Evolutionary conservation across 2,888 invertebrate genomes (phyloP).

Genomic region (Noctua pronuba): DNA sequence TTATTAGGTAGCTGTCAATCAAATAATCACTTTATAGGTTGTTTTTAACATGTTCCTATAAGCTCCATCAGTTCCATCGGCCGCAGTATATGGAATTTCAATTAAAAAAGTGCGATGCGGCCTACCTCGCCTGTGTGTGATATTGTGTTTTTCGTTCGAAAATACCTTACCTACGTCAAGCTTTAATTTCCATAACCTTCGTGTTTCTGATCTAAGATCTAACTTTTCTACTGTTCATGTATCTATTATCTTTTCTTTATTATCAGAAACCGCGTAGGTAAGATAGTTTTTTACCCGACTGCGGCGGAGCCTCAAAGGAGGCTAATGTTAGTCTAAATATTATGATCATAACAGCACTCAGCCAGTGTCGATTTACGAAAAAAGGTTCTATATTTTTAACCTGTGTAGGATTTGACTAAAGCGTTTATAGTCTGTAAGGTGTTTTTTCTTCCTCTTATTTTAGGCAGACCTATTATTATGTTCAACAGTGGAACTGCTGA

Average conservation of each 20-base stretch:
- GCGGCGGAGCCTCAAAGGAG: not conserved
- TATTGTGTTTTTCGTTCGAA: no score
- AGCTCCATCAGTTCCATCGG: not conserved
- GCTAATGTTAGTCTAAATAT: not conserved
- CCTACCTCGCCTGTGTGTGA: not conserved
- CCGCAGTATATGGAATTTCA: not conserved
- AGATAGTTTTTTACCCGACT: not conserved
- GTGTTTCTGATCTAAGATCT: not conserved
- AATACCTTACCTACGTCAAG: no score
- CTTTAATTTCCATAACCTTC: not conserved
- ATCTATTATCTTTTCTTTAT: not conserved
- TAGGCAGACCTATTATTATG: not conserved
- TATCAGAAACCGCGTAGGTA: not conserved
- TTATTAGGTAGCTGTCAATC: slow-evolving; percentile 22
- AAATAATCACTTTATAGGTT: slow-evolving; percentile 12
- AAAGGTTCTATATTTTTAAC: not conserved
- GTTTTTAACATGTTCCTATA: not conserved
- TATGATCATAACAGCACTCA: not conserved
- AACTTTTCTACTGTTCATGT: not conserved
- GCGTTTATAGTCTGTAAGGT: no score
- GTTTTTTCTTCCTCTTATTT: not conserved
- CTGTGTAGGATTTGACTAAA: not conserved
- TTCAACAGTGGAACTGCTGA: not conserved
- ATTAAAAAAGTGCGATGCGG: not conserved
- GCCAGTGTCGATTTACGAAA: no score